Evolutionary conservation across 30 jellyfish, hydroid and myxozoan species (phyloP), one percentile per base, ranked within the genome.

Genomic region (Aurelia aurita complex sp. Pacific): DNA sequence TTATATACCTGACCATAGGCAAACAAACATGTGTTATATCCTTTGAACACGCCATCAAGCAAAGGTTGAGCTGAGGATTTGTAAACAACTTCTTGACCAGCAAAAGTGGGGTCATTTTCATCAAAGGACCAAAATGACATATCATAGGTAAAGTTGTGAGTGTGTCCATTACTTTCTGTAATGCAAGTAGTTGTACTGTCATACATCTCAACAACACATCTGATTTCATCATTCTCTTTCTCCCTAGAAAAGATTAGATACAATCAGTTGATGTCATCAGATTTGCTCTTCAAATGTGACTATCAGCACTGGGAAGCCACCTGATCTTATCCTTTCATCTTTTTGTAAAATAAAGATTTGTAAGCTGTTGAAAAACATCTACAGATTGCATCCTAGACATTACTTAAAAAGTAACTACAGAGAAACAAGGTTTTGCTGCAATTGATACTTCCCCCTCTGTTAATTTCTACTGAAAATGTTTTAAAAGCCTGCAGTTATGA

Each of bases 1-100:
- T 9, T 33, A 17, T 55, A 59, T 55, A 94, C 98, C 97, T 94
- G 98, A 65, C 98, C 98, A 82, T 94, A 94, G 9, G 98, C 98
- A 94, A 94, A 94, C 40, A 94, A 85, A 63, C 98, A 94, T 6
- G 98, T 94, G 85, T 94, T 94, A 86, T 88, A 94, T 33, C 98
- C 98, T 63, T 82, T 77, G 13, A 88, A 66, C 32, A 96, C 89
- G 32, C 94, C 89, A 70, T 88, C 96, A 60, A 94, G 88, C 46
- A 94, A 67, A 1, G 98, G 97, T 73, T 94, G 82, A 23, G 93
- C 98, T 40, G 90, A 67, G 54, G 74, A 35, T 1, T 71, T 64
- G 85, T 82, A 94, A 6, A 94, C 97, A 42, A 14, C 79, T 51
- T 83, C 98, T 88, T 94, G 98, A 42, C 67, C 51, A n/a, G 87